Evolutionary conservation across 2,797 vertebrate genomes (phyloP).

Genomic region (Mormyrops attenuatus): DNA sequence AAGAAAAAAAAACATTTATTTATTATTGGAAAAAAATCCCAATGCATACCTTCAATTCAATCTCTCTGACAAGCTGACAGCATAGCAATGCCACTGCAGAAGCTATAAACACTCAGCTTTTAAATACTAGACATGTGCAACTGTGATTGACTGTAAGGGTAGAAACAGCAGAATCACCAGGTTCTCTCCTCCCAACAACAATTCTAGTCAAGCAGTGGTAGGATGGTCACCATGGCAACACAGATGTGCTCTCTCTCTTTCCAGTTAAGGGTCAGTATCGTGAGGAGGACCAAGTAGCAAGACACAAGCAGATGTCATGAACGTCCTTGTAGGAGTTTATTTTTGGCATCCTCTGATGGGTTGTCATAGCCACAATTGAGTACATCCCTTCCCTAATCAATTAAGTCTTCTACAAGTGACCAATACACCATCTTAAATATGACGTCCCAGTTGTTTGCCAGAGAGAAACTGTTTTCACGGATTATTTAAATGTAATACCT

Average conservation of each 20-base stretch:
- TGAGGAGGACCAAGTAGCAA: not conserved
- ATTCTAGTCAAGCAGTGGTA: constrained; percentile 9
- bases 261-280: not conserved
- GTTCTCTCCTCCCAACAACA: constrained; percentile 1
- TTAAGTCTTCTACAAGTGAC: not conserved
- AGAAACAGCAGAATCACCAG: not conserved
- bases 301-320: not conserved
- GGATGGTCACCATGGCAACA: not conserved
- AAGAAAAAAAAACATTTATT: not conserved
- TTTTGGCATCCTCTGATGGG: not conserved
- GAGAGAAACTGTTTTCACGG: not conserved
- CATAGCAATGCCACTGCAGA: not conserved
- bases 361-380: not conserved
- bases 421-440: not conserved
- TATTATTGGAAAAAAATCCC: not conserved
- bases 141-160: not conserved
- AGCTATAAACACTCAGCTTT: not conserved
- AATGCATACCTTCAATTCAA: not conserved
- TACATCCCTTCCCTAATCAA: not conserved
- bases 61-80: not conserved
- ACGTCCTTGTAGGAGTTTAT: not conserved
- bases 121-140: not conserved
- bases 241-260: not conserved
- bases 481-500: not conserved
- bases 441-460: not conserved